These are phyloP conservation scores for Sycophila texana DNA, from an alignment of 2,888 invertebrate genomes.

Conservation along the genomic window DNA sequence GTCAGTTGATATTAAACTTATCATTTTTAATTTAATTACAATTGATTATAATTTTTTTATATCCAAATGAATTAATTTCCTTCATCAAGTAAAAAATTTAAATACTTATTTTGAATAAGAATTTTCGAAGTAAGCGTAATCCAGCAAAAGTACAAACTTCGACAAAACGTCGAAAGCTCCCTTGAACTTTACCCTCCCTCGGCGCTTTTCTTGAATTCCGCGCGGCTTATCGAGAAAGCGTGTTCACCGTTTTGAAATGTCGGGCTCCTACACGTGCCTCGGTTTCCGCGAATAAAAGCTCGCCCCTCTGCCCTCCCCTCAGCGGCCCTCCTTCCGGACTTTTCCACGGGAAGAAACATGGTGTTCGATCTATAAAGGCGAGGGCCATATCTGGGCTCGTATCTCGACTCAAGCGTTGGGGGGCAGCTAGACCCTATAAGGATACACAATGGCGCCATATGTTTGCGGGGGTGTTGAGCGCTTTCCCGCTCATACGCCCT, in stretches of 20 bases:
- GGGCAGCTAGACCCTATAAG: conserved; percentile 61
- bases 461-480: conserved; percentile 72
- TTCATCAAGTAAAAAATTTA: background rate
- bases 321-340: conserved; percentile 59
- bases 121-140: background rate
- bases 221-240: conserved; percentile 53
- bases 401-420: conserved; percentile 65
- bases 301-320: conserved; percentile 57
- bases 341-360: conserved; percentile 68
- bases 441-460: conserved; percentile 71
- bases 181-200: conserved; percentile 45
- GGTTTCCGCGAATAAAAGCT: conserved; percentile 58
- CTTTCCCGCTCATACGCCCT: conserved; percentile 12
- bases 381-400: conserved; percentile 66
- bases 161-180: conserved; percentile 19
- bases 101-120: background rate
- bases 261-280: conserved; percentile 35
- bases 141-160: conserved; percentile 16
- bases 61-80: background rate
- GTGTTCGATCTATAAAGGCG: conserved; percentile 68
- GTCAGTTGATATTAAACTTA: background rate
- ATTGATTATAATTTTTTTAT: too few species aligned
- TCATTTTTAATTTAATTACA: background rate
- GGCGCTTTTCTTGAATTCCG: conserved; percentile 47
- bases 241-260: conserved; percentile 50